These are phyloP conservation scores for Siderastrea siderea DNA, from an alignment of 92 coral and sea anemone species.

Conservation along the genomic window DNA sequence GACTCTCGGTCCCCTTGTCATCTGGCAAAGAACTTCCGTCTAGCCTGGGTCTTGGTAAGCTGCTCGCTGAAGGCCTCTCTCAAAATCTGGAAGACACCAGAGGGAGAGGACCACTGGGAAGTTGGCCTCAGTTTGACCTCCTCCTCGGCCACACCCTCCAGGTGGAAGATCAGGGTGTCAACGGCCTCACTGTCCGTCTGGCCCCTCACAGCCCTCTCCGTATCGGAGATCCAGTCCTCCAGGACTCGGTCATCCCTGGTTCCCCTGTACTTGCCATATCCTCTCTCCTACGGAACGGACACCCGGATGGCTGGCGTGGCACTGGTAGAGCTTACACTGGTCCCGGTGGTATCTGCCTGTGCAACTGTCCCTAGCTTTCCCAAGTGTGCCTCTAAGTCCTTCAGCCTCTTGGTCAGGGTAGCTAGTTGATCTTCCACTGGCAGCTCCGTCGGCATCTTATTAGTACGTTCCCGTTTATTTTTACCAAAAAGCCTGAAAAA, in stretches of 20 bases:
- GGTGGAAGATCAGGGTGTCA: constrained; percentile 57
- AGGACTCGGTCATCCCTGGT: too few relatives aligned
- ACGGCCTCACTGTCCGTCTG: constrained; percentile 53
- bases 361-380: constrained; percentile 10
- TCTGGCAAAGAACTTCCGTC: constrained; percentile 22
- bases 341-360: not conserved
- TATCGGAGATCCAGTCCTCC: constrained; percentile 61
- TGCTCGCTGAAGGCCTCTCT: not conserved
- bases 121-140: constrained; percentile 41
- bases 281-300: constrained; percentile 41
- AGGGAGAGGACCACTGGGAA: constrained; percentile 30
- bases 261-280: constrained; percentile 17
- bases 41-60: constrained; percentile 44
- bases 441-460: constrained; percentile 7
- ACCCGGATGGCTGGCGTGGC: constrained; percentile 24
- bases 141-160: constrained; percentile 61
- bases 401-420: constrained; percentile 21
- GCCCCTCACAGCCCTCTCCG: constrained; percentile 46
- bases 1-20: constrained; percentile 33
- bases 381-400: constrained; percentile 49
- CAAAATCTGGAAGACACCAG: constrained; percentile 24
- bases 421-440: constrained; percentile 21
- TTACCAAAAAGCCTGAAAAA: constrained; percentile 16
- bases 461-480: constrained; percentile 18
- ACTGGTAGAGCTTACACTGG: not conserved